Evolutionary conservation across 2,113 vertebrate genomes (phyloP).

Genomic region (Rhizomys pruinosus): DNA sequence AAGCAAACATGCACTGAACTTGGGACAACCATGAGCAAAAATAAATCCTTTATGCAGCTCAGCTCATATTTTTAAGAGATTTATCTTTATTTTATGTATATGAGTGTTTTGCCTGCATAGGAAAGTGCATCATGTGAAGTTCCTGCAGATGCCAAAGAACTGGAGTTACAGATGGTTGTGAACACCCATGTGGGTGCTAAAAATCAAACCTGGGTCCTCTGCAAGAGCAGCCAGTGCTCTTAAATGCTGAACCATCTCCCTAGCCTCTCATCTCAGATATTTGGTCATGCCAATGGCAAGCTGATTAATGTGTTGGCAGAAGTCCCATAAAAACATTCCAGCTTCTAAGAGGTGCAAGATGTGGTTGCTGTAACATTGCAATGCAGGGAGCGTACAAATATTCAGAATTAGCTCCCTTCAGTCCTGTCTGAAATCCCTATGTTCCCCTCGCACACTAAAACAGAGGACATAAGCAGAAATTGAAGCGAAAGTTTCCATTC

Average conservation of each 20-base stretch:
- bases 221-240: too few relatives aligned
- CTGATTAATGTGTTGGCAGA: background rate
- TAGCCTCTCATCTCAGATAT: background rate
- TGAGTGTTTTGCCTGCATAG: too few relatives aligned
- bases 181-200: too few relatives aligned
- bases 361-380: background rate
- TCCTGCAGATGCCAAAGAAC: too few relatives aligned
- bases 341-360: background rate
- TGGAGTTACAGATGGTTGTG: too few relatives aligned
- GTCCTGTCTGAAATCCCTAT: background rate
- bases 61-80: background rate
- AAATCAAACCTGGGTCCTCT: too few relatives aligned
- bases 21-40: background rate
- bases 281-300: background rate
- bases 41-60: background rate
- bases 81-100: too few relatives aligned
- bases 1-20: background rate
- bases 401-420: background rate
- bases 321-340: background rate
- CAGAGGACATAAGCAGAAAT: background rate
- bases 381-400: background rate
- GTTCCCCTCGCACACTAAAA: conserved; percentile 12
- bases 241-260: too few relatives aligned
- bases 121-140: too few relatives aligned
- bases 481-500: background rate